Evolutionary conservation across 35 echinoderm and acorn worm genomes (phyloP).

Genomic region (Apostichopus japonicus): DNA sequence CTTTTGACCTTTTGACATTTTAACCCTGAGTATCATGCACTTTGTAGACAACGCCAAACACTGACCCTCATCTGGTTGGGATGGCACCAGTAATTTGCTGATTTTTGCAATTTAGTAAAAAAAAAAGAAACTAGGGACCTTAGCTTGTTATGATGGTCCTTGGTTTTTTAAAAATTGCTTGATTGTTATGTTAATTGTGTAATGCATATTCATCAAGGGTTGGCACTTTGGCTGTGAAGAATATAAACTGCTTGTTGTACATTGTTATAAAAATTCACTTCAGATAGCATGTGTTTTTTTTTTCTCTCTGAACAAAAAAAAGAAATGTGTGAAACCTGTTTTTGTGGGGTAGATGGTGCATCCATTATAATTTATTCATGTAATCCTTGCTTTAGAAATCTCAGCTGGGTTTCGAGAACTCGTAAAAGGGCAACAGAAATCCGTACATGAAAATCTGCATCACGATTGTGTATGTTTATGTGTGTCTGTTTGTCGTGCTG

Average conservation of each 20-base stretch:
- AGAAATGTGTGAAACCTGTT: constrained; percentile 36
- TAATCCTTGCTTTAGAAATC: constrained; percentile 59
- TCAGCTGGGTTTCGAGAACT: constrained; percentile 35
- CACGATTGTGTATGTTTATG: background rate
- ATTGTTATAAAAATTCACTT: constrained; percentile 53
- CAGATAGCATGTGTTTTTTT: constrained; percentile 47
- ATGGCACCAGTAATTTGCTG: constrained; percentile 45
- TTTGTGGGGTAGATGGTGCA: constrained; percentile 42
- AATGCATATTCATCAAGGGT: constrained; percentile 68
- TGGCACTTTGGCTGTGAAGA: constrained; percentile 59
- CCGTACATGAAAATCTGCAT: background rate
- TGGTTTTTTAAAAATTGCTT: constrained; percentile 44
- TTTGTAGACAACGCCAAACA: constrained; percentile 48
- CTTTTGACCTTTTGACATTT: constrained; percentile 49
- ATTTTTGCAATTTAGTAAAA: constrained; percentile 50
- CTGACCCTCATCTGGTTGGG: constrained; percentile 62
- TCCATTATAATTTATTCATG: constrained; percentile 51
- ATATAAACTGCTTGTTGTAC: constrained; percentile 59
- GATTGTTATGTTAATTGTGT: constrained; percentile 70
- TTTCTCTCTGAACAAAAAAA: background rate
- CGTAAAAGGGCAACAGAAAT: constrained; percentile 41
- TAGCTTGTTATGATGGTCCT: constrained; percentile 52
- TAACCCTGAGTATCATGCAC: constrained; percentile 56
- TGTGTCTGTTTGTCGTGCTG: constrained; percentile 1
- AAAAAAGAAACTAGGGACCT: constrained; percentile 33